Evolutionary conservation across 2,113 vertebrate species (phyloP).

Genomic region (Nicator chloris): DNA sequence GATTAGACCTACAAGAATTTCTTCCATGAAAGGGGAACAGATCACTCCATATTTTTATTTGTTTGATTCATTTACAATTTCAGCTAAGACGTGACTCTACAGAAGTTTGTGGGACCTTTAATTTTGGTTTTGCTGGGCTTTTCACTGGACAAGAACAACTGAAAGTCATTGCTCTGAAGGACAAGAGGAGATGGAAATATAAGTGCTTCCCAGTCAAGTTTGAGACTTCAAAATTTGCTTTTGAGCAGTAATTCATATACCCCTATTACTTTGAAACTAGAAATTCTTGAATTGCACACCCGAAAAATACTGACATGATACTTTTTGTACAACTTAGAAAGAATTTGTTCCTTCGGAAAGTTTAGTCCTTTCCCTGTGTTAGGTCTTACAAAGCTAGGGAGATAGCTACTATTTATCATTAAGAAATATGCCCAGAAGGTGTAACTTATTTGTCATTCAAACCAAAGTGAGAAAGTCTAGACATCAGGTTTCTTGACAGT

Average conservation of each 20-base stretch:
- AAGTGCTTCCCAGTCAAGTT: background rate
- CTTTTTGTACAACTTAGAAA: background rate
- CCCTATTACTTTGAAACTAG: background rate
- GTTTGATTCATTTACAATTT: background rate
- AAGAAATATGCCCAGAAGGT: background rate
- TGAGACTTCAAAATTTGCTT: background rate
- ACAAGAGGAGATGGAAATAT: background rate
- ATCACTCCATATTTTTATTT: background rate
- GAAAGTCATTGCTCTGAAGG: background rate
- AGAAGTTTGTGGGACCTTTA: background rate
- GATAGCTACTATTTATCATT: background rate
- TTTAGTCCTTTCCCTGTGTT: background rate
- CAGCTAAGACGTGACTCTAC: background rate
- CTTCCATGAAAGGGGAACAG: background rate
- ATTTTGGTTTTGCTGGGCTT: background rate
- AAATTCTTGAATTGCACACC: background rate
- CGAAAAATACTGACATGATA: background rate
- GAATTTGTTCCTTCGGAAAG: background rate
- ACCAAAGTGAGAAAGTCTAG: constrained; percentile 18
- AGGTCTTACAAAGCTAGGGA: background rate
- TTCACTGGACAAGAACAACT: background rate
- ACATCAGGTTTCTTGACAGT: constrained; percentile 2
- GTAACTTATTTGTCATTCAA: constrained; percentile 7
- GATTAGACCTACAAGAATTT: background rate
- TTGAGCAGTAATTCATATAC: background rate